Evolutionary conservation across 2,113 vertebrate species (phyloP), one percentile per base, ranked within the genome.

Genomic region (Todiramphus chloris): DNA sequence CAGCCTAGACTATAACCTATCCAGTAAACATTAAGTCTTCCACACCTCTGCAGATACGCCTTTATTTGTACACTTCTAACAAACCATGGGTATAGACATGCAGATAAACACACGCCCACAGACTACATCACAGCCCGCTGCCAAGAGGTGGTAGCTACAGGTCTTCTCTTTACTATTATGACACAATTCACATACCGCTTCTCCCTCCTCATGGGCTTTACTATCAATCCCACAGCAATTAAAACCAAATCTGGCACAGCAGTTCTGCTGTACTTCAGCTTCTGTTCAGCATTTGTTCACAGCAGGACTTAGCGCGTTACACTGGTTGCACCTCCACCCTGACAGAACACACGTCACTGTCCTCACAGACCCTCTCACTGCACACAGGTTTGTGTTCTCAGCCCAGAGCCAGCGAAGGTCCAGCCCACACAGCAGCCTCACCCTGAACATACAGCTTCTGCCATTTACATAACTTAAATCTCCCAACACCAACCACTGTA

Each of bases 361-460:
- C 31, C 16, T 30, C 2, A 0, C 37, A 63, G 44, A 56, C 63
- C 53, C 13, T 37, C n/a, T 11, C n/a, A 17, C 11, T 18, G 14
- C 14, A 13, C 33, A 6, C 15, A 43, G 70, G 15, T 16, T 2
- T 17, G 33, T 33, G 21, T 7, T 56, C 63, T 62, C 23, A 20
- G 51, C 5, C 1, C 44, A 51, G 12, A 68, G 74, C 19, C 82
- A 58, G 66, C 44, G 28, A 37, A 82, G 27, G 41, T 3, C 56
- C 58, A 63, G 58, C 53, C 53, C 60, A 46, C 11, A 4, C 16
- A 66, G 74, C 44, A 60, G 51, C 21, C 51, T 58, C 76, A 31
- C 70, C 59, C 56, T 5, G 9, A 69, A 23, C 7, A 33, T 14
- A 20, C 27, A 39, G 19, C 37, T 41, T 3, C 69, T 3, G 2